These are phyloP conservation scores for Acipenser oxyrinchus DNA, from an alignment of 2,797 vertebrate species.

Conservation along the genomic window DNA sequence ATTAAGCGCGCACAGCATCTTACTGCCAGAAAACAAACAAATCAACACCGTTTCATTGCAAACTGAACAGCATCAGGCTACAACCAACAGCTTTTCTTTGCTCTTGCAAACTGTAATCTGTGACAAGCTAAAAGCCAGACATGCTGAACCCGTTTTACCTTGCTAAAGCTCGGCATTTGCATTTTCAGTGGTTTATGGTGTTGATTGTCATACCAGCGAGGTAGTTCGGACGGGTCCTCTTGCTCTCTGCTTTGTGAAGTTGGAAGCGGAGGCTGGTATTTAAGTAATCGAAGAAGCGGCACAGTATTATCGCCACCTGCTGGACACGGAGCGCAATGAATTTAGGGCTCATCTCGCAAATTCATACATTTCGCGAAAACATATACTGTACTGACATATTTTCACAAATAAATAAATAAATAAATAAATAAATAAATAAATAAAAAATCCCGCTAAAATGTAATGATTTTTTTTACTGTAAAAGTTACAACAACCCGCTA, in stretches of 20 bases:
- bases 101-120: neutral
- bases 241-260: slow-evolving; percentile 1
- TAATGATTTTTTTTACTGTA: neutral
- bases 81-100: neutral
- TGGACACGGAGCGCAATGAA: neutral
- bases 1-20: too few species aligned
- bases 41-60: neutral
- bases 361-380: slow-evolving; percentile 18
- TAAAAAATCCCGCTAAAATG: neutral
- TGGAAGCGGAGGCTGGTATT: neutral
- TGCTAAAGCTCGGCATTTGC: slow-evolving; percentile 66
- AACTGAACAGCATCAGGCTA: neutral
- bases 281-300: too few species aligned
- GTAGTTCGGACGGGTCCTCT: neutral
- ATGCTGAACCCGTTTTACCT: slow-evolving; percentile 42
- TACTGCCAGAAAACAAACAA: too few species aligned
- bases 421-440: too few species aligned
- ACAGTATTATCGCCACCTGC: neutral
- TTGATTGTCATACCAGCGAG: slow-evolving; percentile 54
- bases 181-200: slow-evolving; percentile 43
- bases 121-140: neutral
- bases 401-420: too few species aligned
- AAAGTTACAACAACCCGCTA: neutral
- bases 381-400: slow-evolving; percentile 22
- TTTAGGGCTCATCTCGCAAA: slow-evolving; percentile 2